These are phyloP conservation scores for Acipenser transmontanus DNA, from an alignment of 2,797 vertebrate species.

Conservation along the genomic window DNA sequence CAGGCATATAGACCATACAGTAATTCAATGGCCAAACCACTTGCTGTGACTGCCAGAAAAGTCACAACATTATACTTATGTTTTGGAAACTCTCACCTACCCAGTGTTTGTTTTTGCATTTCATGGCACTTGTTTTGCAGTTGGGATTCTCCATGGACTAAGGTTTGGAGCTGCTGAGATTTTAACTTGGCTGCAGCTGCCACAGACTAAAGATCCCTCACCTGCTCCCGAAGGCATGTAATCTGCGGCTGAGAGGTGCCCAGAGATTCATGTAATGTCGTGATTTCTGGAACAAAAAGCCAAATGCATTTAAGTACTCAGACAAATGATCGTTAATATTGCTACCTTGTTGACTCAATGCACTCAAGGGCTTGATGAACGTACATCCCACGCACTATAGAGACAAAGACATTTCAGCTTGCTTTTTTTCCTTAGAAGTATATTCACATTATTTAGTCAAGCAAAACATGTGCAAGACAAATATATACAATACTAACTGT, in stretches of 20 bases:
- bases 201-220: conserved; percentile 41
- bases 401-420: no score
- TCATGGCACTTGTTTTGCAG: conserved; percentile 50
- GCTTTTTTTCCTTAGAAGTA: no score
- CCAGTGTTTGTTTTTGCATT: conserved; percentile 52
- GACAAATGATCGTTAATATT: no score
- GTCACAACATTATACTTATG: background rate
- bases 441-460: no score
- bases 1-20: background rate
- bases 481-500: no score
- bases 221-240: conserved; percentile 48
- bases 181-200: conserved; percentile 43
- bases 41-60: no score
- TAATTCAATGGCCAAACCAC: no score
- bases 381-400: no score
- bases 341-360: no score
- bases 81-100: conserved; percentile 36
- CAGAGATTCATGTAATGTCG: conserved; percentile 49
- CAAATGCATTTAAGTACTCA: background rate
- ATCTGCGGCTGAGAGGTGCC: conserved; percentile 43
- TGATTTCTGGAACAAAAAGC: conserved; percentile 50
- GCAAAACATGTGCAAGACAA: no score
- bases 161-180: conserved; percentile 52
- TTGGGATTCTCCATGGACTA: conserved; percentile 45
- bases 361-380: no score